Conservation (phyloP, 2,113 vertebrate genomes). For the Lampris incognitus region DNA sequence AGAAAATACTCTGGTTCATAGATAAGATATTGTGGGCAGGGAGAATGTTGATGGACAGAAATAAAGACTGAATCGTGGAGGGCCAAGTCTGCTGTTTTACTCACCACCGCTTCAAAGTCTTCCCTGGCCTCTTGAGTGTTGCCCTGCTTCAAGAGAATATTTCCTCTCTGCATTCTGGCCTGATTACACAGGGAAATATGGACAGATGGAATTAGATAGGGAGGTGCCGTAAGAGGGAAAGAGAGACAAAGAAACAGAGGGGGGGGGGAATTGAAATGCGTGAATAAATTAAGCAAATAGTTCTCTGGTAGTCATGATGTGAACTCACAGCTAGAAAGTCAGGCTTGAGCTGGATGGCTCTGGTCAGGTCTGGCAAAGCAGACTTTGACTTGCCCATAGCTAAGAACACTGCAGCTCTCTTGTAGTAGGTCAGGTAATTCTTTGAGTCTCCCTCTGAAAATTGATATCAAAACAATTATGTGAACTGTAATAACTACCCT, state of each 20-base stretch:
- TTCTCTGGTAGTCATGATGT: background rate
- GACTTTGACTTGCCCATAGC: conserved; percentile 89
- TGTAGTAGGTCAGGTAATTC: conserved; percentile 89
- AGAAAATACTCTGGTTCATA: no score
- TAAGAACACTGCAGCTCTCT: conserved; percentile 86
- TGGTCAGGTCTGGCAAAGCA: conserved; percentile 85
- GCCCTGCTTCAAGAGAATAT: conserved; percentile 86
- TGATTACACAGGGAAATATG: conserved; percentile 44
- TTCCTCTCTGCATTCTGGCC: conserved; percentile 86
- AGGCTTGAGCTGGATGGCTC: conserved; percentile 86
- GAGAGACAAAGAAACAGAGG: background rate
- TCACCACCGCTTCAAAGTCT: conserved; percentile 86
- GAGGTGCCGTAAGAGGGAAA: background rate
- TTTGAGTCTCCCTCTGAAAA: conserved; percentile 86
- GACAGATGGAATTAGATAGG: background rate
- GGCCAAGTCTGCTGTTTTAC: conserved; percentile 11
- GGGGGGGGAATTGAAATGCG: background rate
- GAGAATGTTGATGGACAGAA: background rate
- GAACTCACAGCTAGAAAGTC: conserved; percentile 86
- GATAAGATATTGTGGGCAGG: background rate
- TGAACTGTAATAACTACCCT: background rate
- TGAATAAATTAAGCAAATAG: background rate
- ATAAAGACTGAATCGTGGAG: background rate
- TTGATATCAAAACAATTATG: background rate
- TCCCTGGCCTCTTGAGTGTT: conserved; percentile 79